These are phyloP conservation scores for Dendrolimus houi DNA, from an alignment of 2,888 invertebrate species.

Conservation along the genomic window DNA sequence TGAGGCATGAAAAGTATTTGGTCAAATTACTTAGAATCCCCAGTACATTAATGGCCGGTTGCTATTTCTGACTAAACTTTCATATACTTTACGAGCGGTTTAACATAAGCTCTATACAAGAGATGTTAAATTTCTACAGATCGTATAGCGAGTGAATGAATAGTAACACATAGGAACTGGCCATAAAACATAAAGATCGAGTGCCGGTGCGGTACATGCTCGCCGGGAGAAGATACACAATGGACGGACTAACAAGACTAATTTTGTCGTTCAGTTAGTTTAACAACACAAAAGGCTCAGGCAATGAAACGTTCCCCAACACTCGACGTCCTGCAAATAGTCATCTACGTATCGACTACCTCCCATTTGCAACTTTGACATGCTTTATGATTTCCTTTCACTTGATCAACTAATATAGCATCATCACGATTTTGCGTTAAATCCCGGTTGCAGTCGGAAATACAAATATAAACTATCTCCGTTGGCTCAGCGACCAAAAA, in stretches of 20 bases:
- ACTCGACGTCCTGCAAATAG: slow-evolving; percentile 54
- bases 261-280: slow-evolving; percentile 57
- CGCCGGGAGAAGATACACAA: slow-evolving; percentile 28
- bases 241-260: slow-evolving; percentile 38
- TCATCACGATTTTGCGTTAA: background rate
- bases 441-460: background rate
- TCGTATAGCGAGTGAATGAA: no score
- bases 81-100: no score
- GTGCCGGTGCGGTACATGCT: slow-evolving; percentile 8
- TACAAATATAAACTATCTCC: background rate
- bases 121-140: no score
- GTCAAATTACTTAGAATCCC: no score
- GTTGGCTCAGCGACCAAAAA: no score
- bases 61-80: no score
- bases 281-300: slow-evolving; percentile 48
- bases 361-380: slow-evolving; percentile 30
- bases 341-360: slow-evolving; percentile 20
- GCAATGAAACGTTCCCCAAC: slow-evolving; percentile 46
- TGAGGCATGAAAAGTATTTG: no score
- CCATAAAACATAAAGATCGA: background rate
- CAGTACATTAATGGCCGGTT: no score
- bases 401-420: background rate
- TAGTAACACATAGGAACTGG: no score
- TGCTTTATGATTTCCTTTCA: slow-evolving; percentile 39
- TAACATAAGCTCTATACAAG: no score